These are phyloP conservation scores for Orchesella cincta DNA, from an alignment of 1,140 invertebrate species.

Conservation along the genomic window DNA sequence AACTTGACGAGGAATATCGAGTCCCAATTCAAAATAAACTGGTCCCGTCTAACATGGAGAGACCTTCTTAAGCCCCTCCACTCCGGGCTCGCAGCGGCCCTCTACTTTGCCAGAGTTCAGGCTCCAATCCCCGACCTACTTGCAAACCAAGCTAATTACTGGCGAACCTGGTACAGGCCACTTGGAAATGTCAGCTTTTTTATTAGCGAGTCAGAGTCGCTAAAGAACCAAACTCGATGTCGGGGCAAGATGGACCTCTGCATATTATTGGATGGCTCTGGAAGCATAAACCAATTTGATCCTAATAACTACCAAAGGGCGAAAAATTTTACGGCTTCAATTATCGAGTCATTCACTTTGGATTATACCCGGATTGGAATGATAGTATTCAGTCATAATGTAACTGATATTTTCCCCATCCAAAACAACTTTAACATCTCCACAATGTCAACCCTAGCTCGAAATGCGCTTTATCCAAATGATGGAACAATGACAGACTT, in stretches of 20 bases:
- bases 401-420: not conserved
- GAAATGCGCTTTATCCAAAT: not conserved
- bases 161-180: not conserved
- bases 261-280: not conserved
- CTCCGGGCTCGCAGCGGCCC: conserved; percentile 1
- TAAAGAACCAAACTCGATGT: not conserved
- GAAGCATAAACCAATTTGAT: not conserved
- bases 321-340: not conserved
- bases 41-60: not conserved
- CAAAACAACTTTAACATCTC: not conserved
- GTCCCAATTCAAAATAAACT: no score
- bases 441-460: not conserved
- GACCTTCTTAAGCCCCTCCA: not conserved
- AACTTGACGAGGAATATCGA: not conserved
- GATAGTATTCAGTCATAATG: not conserved
- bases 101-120: not conserved
- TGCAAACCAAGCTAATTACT: not conserved
- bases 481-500: not conserved
- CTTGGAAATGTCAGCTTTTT: not conserved
- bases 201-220: not conserved
- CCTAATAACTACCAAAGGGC: not conserved
- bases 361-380: not conserved
- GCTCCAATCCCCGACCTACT: not conserved
- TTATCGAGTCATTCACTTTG: not conserved
- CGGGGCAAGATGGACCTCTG: not conserved